These are phyloP conservation scores for Zoanthus sansibaricus DNA, from an alignment of 92 coral and sea anemone genomes.

Conservation along the genomic window DNA sequence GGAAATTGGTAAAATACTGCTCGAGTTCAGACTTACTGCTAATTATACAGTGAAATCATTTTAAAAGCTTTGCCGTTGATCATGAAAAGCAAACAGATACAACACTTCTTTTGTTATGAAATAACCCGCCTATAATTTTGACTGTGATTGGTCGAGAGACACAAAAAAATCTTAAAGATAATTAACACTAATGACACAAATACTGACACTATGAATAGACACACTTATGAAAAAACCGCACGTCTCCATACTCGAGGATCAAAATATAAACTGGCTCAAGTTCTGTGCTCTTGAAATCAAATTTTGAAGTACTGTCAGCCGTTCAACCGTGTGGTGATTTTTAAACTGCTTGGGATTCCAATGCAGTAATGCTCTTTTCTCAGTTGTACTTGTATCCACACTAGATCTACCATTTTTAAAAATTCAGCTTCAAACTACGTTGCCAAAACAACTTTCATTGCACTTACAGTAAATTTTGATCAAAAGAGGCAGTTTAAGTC, in stretches of 20 bases:
- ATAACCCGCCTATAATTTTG: background rate
- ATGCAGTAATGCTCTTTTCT: too few relatives aligned
- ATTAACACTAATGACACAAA: background rate
- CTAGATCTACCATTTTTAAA: too few relatives aligned
- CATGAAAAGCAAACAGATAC: background rate
- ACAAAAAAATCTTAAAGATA: background rate
- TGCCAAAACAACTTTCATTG: background rate
- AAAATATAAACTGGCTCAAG: background rate
- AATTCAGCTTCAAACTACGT: too few relatives aligned
- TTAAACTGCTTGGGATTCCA: background rate
- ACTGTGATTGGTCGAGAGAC: constrained; percentile 3
- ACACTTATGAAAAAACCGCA: background rate
- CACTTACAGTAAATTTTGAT: background rate
- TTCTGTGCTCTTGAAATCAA: background rate
- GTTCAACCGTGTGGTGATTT: background rate
- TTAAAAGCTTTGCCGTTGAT: background rate
- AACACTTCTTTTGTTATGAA: background rate
- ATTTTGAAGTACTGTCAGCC: background rate
- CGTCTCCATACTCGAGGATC: background rate
- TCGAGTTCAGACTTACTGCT: background rate
- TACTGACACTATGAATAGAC: background rate
- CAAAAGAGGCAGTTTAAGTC: background rate
- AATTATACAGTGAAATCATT: constrained; percentile 1
- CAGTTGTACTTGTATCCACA: too few relatives aligned
- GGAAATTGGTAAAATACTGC: background rate